Percentiles rank a stretch among this genome's conserved stretches.
Evolutionary conservation across 2,797 vertebrate genomes (phyloP).

Genomic region (Aythya fuligula): DNA sequence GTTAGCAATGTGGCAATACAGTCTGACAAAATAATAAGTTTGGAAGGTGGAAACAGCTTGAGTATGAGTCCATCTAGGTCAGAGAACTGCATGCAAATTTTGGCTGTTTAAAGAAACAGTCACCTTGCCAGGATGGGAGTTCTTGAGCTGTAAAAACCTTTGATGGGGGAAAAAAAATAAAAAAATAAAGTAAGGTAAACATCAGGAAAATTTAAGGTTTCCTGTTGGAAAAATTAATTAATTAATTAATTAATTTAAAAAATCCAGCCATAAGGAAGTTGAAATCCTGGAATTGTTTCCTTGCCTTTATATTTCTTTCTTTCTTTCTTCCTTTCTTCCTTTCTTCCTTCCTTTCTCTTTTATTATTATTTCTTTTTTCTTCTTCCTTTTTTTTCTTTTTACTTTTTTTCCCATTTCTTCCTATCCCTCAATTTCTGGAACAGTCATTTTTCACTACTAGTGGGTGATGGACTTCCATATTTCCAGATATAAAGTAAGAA

Average conservation of each 20-base stretch:
- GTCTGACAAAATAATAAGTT: slow-evolving; percentile 41
- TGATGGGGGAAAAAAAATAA: neutral
- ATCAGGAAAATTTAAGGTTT: slow-evolving; percentile 52
- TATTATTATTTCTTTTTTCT: no score
- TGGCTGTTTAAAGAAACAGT: neutral
- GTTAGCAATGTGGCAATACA: neutral
- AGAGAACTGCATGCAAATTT: neutral
- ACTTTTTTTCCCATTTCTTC: no score
- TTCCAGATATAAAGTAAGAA: slow-evolving; percentile 11
- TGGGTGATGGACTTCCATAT: neutral
- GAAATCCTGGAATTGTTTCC: neutral
- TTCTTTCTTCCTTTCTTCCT: no score
- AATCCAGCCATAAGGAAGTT: slow-evolving; percentile 45
- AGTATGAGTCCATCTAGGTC: neutral
- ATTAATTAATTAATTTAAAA: neutral
- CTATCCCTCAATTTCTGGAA: neutral
- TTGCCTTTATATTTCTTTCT: neutral
- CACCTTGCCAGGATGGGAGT: slow-evolving; percentile 42
- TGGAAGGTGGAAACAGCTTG: neutral
- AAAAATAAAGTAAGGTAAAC: slow-evolving; percentile 6
- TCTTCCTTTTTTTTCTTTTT: neutral
- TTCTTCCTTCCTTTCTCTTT: no score
- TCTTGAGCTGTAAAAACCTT: slow-evolving; percentile 40
- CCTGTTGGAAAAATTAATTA: neutral
- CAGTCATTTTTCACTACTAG: neutral